These are phyloP conservation scores for Cephalopholis sonnerati DNA, from an alignment of 2,113 vertebrate genomes.

Conservation along the genomic window DNA sequence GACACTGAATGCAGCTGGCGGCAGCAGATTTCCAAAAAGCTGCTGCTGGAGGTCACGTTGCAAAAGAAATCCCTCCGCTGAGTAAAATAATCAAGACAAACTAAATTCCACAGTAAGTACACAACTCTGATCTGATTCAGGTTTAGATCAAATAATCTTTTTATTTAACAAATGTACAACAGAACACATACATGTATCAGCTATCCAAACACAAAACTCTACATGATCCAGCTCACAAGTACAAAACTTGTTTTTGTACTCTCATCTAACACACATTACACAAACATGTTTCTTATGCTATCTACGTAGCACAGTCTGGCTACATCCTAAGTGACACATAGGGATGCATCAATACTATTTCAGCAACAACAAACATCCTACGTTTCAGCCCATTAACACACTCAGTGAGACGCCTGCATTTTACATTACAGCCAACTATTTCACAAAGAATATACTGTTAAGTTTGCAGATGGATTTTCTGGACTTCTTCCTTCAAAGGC, in stretches of 20 bases:
- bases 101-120: not conserved
- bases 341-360: conserved; percentile 38
- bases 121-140: not conserved
- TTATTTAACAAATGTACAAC: conserved; percentile 84
- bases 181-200: conserved; percentile 56
- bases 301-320: conserved; percentile 31
- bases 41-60: not conserved
- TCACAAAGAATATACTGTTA: not conserved
- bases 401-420: not conserved
- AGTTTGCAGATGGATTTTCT: not conserved
- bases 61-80: not conserved
- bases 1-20: not conserved
- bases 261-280: conserved; percentile 51
- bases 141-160: conserved; percentile 68
- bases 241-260: conserved; percentile 64
- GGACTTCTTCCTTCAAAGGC: not conserved
- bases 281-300: conserved; percentile 35
- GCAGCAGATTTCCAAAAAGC: not conserved
- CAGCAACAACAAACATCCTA: conserved; percentile 19
- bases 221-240: conserved; percentile 55
- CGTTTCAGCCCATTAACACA: conserved; percentile 24
- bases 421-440: not conserved
- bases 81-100: not conserved
- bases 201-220: conserved; percentile 63
- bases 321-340: conserved; percentile 39